Conservation (phyloP, 35 echinoderm and acorn worm genomes). For the Strongylocentrotus purpuratus region DNA sequence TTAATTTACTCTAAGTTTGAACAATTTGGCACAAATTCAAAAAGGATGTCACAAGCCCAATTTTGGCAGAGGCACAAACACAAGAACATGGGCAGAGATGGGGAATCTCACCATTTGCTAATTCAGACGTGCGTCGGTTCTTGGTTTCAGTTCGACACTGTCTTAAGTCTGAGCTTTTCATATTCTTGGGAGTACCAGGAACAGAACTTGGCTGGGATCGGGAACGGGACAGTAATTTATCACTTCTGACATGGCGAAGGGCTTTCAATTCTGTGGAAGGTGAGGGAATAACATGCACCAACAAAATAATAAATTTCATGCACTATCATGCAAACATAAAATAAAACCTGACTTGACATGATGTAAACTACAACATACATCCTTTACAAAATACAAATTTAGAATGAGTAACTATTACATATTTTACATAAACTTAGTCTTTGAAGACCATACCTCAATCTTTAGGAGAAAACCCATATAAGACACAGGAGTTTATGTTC, state of each 20-base stretch:
- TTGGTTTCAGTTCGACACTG: constrained; percentile 84
- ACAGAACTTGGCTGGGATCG: constrained; percentile 77
- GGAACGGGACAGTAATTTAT: constrained; percentile 60
- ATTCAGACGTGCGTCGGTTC: constrained; percentile 71
- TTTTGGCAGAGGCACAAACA: background rate
- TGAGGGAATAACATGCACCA: constrained; percentile 14
- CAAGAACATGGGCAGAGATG: background rate
- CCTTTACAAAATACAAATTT: no score
- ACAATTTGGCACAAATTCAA: no score
- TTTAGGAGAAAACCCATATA: no score
- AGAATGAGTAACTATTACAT: no score
- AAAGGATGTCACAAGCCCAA: background rate
- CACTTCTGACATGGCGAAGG: constrained; percentile 45
- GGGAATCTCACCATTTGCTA: constrained; percentile 62
- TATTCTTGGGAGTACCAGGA: constrained; percentile 72
- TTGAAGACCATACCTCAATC: no score
- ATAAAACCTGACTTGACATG: background rate
- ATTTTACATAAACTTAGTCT: no score
- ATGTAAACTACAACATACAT: no score
- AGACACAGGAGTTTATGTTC: no score
- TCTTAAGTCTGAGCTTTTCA: constrained; percentile 61
- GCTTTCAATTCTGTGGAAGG: constrained; percentile 58
- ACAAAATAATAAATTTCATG: constrained; percentile 17
- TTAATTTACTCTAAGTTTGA: no score
- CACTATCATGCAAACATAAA: constrained; percentile 18